phyloP scores from a whole-genome alignment of 2,113 vertebrate genomes.

The Columba livia region DNA sequence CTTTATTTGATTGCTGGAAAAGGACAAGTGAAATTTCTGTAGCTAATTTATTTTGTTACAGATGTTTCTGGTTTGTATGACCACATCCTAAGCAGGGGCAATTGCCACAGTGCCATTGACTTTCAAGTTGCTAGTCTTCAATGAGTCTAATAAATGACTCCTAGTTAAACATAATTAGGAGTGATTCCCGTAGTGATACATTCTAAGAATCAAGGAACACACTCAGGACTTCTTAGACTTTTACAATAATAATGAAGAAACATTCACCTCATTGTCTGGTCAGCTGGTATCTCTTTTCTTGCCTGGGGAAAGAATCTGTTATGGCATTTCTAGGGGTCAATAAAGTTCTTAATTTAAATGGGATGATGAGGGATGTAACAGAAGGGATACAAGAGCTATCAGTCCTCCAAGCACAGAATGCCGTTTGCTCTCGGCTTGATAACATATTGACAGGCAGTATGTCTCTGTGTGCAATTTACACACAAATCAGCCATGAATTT shows the following conservation, averaged over 20 bases:
- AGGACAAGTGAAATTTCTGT: neutral
- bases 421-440: neutral
- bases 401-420: neutral
- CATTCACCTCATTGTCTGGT: neutral
- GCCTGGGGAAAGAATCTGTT: neutral
- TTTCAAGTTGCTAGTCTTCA: neutral
- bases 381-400: neutral
- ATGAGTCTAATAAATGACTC: neutral
- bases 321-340: neutral
- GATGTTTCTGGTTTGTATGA: neutral
- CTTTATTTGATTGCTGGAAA: neutral
- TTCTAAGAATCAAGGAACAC: slow-evolving; percentile 4
- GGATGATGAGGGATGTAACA: neutral
- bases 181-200: neutral
- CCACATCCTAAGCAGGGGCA: neutral
- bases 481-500: neutral
- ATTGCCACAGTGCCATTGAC: neutral
- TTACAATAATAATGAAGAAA: neutral
- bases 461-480: neutral
- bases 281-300: neutral
- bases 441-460: neutral
- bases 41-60: neutral
- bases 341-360: neutral
- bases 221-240: neutral
- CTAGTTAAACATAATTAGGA: neutral